Base-by-base conservation (phyloP, 2,113 vertebrate genomes). In the Tragelaphus scriptus region DNA sequence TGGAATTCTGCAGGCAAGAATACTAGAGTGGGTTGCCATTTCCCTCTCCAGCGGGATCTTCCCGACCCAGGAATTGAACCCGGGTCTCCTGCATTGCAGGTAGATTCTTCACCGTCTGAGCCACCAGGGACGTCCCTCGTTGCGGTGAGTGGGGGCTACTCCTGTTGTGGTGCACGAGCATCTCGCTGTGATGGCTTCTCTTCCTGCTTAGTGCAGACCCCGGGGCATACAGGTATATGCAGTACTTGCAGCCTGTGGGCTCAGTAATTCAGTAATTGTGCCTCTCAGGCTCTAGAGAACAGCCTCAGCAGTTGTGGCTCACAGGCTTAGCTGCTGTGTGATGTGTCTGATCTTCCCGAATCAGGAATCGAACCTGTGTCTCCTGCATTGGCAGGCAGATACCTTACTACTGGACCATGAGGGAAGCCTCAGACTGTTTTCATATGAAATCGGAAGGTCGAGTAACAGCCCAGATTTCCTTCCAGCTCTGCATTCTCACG, bases 131-230 rank as follows among this genome's bases (percentile, higher is more conserved):
- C 15, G 40, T 40, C 40, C 36, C 71, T 44, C 6, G 0, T 44
- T 44, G 36, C 40, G 1, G 12, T 77, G 40, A 77, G 23, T 7
- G 21, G 71, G 40, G 12, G 6, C 71, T 44, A 3, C 23, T 44
- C 71, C 30, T 4, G 12, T 14, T 26, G 12, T 0, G 0, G 23
- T 77, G 23, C 71, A 77, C 0, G 6, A 40, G 40, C 71, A 7
- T 44, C 40, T 77, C 26, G 14, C 2, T 14, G 12, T 0, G 6
- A 26, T 25, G 36, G 36, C 71, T 26, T 14, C 36, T 12, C 6
- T 77, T 77, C 71, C 23, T 44, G 71, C 40, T 26, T 4, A 13
- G 21, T 44, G 6, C 21, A 44, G 23, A 23, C 36, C 11, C 12
- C 26, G 23, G 40, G 71, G 71, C 6, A 15, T 44, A 3, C 6